Evolutionary conservation across 92 coral and sea anemone species (phyloP).

Genomic region (Porites rus): DNA sequence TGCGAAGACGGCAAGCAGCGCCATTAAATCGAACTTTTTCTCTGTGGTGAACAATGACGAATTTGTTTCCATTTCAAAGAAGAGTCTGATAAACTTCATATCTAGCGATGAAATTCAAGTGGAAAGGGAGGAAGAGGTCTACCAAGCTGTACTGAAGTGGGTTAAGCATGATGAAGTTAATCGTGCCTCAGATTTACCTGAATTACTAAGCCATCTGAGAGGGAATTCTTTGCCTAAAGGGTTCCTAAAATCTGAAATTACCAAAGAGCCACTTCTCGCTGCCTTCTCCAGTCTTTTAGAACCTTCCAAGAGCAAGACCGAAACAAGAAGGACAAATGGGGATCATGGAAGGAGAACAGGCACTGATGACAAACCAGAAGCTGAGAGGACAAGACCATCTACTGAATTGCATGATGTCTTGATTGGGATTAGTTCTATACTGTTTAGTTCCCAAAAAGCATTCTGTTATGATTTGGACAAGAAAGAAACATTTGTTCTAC

Average conservation of each 20-base stretch:
- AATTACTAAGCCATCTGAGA: slow-evolving; percentile 47
- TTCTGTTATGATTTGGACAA: slow-evolving; percentile 58
- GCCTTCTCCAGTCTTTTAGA: neutral
- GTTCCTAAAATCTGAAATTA: slow-evolving; percentile 51
- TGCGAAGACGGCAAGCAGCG: slow-evolving; percentile 46
- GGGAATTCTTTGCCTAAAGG: slow-evolving; percentile 49
- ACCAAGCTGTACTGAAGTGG: slow-evolving; percentile 62
- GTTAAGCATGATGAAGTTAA: slow-evolving; percentile 51
- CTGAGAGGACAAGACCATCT: slow-evolving; percentile 53
- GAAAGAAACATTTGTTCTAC: too few relatives aligned
- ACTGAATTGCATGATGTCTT: slow-evolving; percentile 62
- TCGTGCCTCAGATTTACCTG: slow-evolving; percentile 51
- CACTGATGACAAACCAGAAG: neutral
- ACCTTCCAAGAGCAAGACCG: neutral
- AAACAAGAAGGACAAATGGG: slow-evolving; percentile 35
- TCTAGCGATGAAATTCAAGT: too few relatives aligned
- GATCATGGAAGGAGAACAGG: slow-evolving; percentile 6
- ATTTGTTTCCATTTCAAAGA: too few relatives aligned
- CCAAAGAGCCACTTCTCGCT: slow-evolving; percentile 49
- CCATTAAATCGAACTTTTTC: slow-evolving; percentile 67
- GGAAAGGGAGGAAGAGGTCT: too few relatives aligned
- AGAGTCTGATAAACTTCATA: too few relatives aligned
- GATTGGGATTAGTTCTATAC: slow-evolving; percentile 68
- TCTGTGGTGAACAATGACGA: slow-evolving; percentile 35
- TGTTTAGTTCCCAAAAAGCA: slow-evolving; percentile 56